A percentile compares a stretch with the other conserved stretches of the same genome.
phyloP scores from a whole-genome alignment of 2,888 invertebrate species.

The Linnaemya tessellans region DNA sequence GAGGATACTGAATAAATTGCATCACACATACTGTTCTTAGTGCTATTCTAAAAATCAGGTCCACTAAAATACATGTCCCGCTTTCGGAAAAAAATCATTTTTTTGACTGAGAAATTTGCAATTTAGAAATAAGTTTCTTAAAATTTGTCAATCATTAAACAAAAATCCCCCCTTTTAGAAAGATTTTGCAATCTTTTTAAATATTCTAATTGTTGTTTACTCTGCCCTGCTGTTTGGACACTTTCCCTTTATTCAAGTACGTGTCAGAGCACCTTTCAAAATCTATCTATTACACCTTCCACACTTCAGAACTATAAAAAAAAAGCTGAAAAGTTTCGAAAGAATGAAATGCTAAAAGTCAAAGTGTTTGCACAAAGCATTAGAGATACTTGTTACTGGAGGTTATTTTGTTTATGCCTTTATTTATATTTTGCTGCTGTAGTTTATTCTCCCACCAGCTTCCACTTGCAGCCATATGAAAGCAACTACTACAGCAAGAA shows the following conservation, averaged over 20 bases:
- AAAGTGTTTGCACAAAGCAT: conserved; percentile 71
- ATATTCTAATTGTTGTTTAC: conserved; percentile 38
- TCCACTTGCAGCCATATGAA: conserved; percentile 31
- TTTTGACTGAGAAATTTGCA: too few species aligned
- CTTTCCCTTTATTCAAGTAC: neutral
- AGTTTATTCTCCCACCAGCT: conserved; percentile 1
- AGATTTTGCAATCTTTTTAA: conserved; percentile 30
- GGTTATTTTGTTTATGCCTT: conserved; percentile 44
- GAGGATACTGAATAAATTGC: too few species aligned
- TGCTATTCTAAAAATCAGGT: too few species aligned
- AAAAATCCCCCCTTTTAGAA: conserved; percentile 11
- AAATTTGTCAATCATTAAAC: too few species aligned
- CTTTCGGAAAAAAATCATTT: too few species aligned
- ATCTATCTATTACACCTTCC: conserved; percentile 40
- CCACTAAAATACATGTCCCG: neutral
- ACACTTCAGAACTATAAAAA: conserved; percentile 35
- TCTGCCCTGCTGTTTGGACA: conserved; percentile 16
- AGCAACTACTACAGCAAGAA: conserved; percentile 15
- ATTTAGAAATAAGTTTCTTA: too few species aligned
- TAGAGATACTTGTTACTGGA: conserved; percentile 62
- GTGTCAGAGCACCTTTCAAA: neutral
- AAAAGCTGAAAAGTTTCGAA: conserved; percentile 26
- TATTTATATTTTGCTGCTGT: conserved; percentile 16
- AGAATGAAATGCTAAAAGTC: conserved; percentile 67
- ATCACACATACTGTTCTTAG: too few species aligned